Evolutionary conservation across 2,797 vertebrate species (phyloP), one percentile per base, ranked within the genome.

Genomic region (Halcyon leucocephala): DNA sequence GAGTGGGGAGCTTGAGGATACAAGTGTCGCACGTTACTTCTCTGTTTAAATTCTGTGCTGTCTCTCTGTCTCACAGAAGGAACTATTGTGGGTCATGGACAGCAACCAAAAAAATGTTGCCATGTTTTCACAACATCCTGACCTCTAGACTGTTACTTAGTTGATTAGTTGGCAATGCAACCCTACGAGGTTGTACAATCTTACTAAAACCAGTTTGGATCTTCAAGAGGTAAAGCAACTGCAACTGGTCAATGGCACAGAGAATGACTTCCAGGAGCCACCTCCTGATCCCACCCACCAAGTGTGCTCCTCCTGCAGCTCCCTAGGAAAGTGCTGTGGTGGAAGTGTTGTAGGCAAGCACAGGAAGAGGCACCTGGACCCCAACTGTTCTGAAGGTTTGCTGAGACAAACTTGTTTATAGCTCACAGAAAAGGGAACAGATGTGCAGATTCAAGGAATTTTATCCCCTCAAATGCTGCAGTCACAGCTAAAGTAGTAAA

Each of bases 371-470:
- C 76, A 91, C 82, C 81, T 87, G 82, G 89, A 92, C 65, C 24
- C 72, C 0, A 2, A 77, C 79, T 81, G 84, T 26, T 80, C 26
- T 72, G 91, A 87, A 93, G 82, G 65, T 97, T 95, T 95, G 79
- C 86, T 93, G 89, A 85, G 84, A 86, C 61, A 85, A 91, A 94
- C 69, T 64, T 82, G 65, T 39, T 89, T 89, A 64, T 49, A 72
- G 84, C 55, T 86, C 78, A 51, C 3, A 12, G 86, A 51, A 91
- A 93, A 60, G 28, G 33, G 72, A 96, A 83, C 74, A 90, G 90
- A 88, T 92, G 86, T 94, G 87, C 82, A 82, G 79, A 90, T 83
- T 83, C 72, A 91, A 91, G 82, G 87, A 86, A 90, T 93, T 89
- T 91, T 90, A 83, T 90, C 28, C 60, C 58, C 60, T 26, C 37